Conservation (phyloP, 2,113 vertebrate genomes). For the Glareola pratincola region DNA sequence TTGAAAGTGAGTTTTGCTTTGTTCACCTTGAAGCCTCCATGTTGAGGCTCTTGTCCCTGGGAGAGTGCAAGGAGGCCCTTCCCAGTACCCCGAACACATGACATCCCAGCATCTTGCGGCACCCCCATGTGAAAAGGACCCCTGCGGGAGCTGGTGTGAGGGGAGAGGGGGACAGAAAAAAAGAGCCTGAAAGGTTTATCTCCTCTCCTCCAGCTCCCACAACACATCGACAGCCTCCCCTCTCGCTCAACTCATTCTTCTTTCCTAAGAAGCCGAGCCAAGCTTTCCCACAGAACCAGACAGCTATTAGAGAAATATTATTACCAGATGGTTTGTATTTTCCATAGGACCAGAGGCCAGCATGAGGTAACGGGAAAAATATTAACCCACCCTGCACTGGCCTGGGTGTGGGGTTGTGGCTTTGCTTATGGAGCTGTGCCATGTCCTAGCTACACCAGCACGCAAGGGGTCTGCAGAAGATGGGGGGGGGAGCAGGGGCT, state of each 20-base stretch:
- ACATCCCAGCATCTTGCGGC: fast-evolving
- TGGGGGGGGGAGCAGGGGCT: too few relatives aligned
- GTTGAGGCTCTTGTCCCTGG: neutral
- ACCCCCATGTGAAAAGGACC: neutral
- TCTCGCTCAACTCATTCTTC: neutral
- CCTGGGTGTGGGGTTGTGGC: neutral
- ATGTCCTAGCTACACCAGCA: neutral
- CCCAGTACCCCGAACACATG: fast-evolving
- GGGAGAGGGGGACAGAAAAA: neutral
- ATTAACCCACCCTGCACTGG: slow-evolving; percentile 57
- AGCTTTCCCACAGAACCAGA: slow-evolving; percentile 66
- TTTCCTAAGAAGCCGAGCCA: slow-evolving; percentile 61
- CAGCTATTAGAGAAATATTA: slow-evolving; percentile 67
- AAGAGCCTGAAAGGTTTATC: fast-evolving
- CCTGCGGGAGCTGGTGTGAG: neutral
- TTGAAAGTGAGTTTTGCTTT: neutral
- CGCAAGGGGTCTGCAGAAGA: neutral
- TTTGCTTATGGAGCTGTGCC: neutral
- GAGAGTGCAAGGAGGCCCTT: fast-evolving
- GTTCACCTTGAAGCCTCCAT: neutral
- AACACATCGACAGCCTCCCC: neutral
- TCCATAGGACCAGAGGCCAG: slow-evolving; percentile 62
- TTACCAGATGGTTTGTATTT: slow-evolving; percentile 74
- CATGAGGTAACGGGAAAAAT: slow-evolving; percentile 47
- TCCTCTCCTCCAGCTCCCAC: neutral